These are phyloP conservation scores for Bibio marci DNA, from an alignment of 2,888 invertebrate genomes.

Conservation along the genomic window DNA sequence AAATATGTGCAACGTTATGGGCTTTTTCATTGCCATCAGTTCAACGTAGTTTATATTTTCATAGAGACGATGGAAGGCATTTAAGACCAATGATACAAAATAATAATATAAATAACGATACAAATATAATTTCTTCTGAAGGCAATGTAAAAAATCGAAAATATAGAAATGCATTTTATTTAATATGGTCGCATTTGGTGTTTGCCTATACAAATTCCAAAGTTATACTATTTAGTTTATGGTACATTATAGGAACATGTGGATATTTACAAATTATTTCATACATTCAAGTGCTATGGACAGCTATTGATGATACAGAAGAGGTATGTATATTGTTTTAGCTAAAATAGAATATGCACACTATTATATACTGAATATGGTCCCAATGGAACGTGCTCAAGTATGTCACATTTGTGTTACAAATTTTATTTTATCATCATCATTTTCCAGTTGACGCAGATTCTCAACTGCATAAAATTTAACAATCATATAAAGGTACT, in stretches of 20 bases:
- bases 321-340: constrained; percentile 13
- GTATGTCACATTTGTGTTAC: too few relatives aligned
- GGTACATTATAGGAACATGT: constrained; percentile 58
- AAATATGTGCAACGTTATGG: constrained; percentile 41
- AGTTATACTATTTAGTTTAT: constrained; percentile 56
- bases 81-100: background rate
- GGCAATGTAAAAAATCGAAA: background rate
- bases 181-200: constrained; percentile 40
- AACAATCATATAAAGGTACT: too few relatives aligned
- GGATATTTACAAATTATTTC: constrained; percentile 52
- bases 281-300: constrained; percentile 60
- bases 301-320: constrained; percentile 29
- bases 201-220: constrained; percentile 40
- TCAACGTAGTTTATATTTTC: constrained; percentile 45
- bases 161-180: constrained; percentile 12
- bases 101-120: background rate
- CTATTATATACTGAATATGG: too few relatives aligned
- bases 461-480: too few relatives aligned
- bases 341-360: too few relatives aligned
- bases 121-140: background rate
- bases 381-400: too few relatives aligned
- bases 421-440: too few relatives aligned
- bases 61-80: constrained; percentile 18
- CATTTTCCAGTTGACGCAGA: too few relatives aligned
- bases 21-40: constrained; percentile 41